Base-by-base conservation (phyloP, 92 coral and sea anemone genomes). In the Palythoa caribaeorum region DNA sequence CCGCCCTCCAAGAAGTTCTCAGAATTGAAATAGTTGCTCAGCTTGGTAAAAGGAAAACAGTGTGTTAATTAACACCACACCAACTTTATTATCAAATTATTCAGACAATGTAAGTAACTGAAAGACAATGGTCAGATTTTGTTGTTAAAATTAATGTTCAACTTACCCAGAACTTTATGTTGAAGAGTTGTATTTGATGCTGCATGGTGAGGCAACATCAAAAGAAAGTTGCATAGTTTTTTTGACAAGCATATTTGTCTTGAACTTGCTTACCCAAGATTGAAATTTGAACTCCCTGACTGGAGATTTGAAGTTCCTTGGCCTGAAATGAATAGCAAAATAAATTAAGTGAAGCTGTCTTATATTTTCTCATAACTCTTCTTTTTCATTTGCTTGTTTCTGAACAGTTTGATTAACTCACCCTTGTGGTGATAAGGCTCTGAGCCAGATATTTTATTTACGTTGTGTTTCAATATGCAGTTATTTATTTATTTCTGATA, bases 61-160 rank as follows among this genome's bases (percentile, higher is more conserved):
- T 3, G 13, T 65, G 47, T n/a, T 36, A 0, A 19, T 85, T 47
- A 86, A 92, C 66, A 81, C 28, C 20, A 1, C 94, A 92, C 83
- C 60, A 86, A 38, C 87, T 90, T 19, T 92, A 47, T 70, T 90
- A 62, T 84, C 95, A 92, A 77, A 51, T 87, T 38, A 85, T 74
- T 13, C 93, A 90, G 36, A 75, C 62, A 15, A 92, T 92, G 95
- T 83, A 60, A 87, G 95, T 90, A 1, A 90, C 88, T 83, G 80
- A 87, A 47, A 77, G 83, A 84, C 16, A 84, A 0, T 84, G 88
- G 88, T 6, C 40, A 16, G 88, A 84, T 15, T 84, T 84, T 84
- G 88, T 84, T 71, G 83, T 84, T 5, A 84, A 47, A 72, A 83
- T 28, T 28, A 0, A 28, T 28, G 88, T 6, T 84, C 71, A 44